Conservation (phyloP, 2,113 vertebrate species). For the Cheilinus undulatus region DNA sequence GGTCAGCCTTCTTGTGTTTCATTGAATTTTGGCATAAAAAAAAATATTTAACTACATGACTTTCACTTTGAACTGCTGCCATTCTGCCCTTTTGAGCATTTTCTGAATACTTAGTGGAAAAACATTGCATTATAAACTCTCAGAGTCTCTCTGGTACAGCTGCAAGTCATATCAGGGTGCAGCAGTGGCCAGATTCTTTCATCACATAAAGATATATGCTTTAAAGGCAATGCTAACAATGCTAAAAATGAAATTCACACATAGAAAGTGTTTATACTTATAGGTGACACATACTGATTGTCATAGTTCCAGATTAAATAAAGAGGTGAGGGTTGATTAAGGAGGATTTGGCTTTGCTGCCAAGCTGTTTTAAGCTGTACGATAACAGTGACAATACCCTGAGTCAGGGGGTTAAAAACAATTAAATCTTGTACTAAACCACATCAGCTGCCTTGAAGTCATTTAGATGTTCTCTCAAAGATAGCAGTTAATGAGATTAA, state of each 20-base stretch:
- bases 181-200: no score
- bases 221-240: no score
- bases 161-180: no score
- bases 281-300: conserved; percentile 16
- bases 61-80: no score
- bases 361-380: conserved; percentile 29
- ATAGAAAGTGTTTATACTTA: conserved; percentile 13
- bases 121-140: no score
- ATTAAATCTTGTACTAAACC: conserved; percentile 67
- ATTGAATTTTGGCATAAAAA: no score
- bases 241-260: conserved; percentile 27
- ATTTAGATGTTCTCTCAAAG: conserved; percentile 65
- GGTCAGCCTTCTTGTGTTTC: no score
- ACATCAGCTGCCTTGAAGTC: conserved; percentile 64
- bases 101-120: no score
- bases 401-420: conserved; percentile 50
- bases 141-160: no score
- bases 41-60: no score
- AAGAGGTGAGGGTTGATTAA: conserved; percentile 23
- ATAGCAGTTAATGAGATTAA: conserved; percentile 75
- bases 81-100: no score
- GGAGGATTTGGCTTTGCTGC: conserved; percentile 16
- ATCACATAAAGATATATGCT: no score
- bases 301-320: conserved; percentile 27
- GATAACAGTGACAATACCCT: conserved; percentile 39